These are phyloP conservation scores for Hemicrepidius hirtus DNA, from an alignment of 2,888 invertebrate species.

Conservation along the genomic window DNA sequence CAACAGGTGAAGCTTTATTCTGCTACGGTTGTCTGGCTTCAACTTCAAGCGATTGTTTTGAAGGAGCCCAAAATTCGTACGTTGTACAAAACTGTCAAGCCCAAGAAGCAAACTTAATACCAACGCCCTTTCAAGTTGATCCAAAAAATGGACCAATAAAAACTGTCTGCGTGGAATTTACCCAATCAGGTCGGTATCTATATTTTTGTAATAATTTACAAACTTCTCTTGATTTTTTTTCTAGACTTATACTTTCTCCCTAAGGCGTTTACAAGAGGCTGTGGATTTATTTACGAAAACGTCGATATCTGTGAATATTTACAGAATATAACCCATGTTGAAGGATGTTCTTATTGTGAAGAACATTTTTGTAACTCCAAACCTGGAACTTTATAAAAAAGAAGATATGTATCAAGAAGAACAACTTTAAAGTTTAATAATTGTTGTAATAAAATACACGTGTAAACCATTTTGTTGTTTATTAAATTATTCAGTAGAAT, in stretches of 20 bases:
- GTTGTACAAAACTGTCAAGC: conserved; percentile 12
- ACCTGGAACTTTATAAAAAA: neutral
- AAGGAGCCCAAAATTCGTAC: conserved; percentile 14
- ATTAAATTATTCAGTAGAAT: no score
- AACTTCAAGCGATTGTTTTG: conserved; percentile 35
- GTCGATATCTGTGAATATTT: conserved; percentile 50
- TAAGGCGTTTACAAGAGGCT: conserved; percentile 33
- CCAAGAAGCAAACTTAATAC: neutral
- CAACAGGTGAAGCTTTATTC: conserved; percentile 8
- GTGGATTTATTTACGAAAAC: conserved; percentile 44
- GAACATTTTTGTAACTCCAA: conserved; percentile 35
- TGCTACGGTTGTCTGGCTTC: conserved; percentile 36
- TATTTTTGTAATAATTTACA: neutral
- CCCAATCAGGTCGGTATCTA: neutral
- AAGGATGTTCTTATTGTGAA: conserved; percentile 35
- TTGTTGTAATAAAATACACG: no score
- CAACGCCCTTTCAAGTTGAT: neutral
- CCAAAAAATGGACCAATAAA: neutral
- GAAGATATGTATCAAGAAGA: no score
- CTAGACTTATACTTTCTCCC: neutral
- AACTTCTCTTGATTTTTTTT: neutral
- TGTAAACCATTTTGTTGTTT: no score
- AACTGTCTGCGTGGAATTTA: neutral
- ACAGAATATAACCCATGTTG: conserved; percentile 1
- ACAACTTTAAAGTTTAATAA: no score